Percentiles rank a stretch among this genome's conserved stretches.
These are phyloP conservation scores for Drosophila algonquin DNA, from an alignment of 2,888 invertebrate species.

Conservation along the genomic window DNA sequence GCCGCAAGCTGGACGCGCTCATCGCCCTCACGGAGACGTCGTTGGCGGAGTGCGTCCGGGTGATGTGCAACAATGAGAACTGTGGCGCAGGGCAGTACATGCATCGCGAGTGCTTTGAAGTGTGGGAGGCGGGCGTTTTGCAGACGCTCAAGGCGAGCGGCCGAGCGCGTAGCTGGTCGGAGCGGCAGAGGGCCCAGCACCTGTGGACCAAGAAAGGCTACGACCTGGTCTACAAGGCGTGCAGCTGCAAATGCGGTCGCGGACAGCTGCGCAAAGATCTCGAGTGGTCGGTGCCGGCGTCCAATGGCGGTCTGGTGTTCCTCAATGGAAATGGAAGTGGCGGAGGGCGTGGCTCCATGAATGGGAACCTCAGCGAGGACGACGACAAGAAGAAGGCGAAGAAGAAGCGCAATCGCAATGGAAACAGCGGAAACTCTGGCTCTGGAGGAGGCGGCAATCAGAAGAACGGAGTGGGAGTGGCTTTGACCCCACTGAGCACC, in stretches of 20 bases:
- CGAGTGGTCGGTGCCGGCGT: slow-evolving; percentile 92
- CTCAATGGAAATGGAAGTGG: slow-evolving; percentile 19
- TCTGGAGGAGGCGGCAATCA: slow-evolving; percentile 84
- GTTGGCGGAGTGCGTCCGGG: slow-evolving; percentile 92
- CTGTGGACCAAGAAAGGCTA: slow-evolving; percentile 99
- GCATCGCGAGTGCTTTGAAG: slow-evolving; percentile 98
- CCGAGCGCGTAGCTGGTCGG: slow-evolving; percentile 96
- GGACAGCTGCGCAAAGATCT: slow-evolving; percentile 97
- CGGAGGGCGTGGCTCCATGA: slow-evolving; percentile 12
- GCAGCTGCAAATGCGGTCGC: slow-evolving; percentile 95
- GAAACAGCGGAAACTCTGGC: slow-evolving; percentile 74
- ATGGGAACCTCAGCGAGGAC: slow-evolving; percentile 82
- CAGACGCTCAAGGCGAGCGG: slow-evolving; percentile 95
- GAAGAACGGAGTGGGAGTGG: slow-evolving; percentile 79
- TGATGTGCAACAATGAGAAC: slow-evolving; percentile 97
- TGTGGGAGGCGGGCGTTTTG: slow-evolving; percentile 95
- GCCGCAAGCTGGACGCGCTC: slow-evolving; percentile 87
- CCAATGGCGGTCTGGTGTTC: slow-evolving; percentile 73
- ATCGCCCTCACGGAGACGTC: slow-evolving; percentile 90
- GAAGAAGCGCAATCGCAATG: slow-evolving; percentile 88
- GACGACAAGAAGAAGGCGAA: slow-evolving; percentile 86
- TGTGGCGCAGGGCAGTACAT: slow-evolving; percentile 95
- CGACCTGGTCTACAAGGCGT: slow-evolving; percentile 97
- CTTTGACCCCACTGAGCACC: slow-evolving; percentile 85
- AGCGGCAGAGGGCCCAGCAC: slow-evolving; percentile 96